Base-by-base conservation (phyloP, 1,140 invertebrate genomes). In the Trachymyrmex cornetzi region DNA sequence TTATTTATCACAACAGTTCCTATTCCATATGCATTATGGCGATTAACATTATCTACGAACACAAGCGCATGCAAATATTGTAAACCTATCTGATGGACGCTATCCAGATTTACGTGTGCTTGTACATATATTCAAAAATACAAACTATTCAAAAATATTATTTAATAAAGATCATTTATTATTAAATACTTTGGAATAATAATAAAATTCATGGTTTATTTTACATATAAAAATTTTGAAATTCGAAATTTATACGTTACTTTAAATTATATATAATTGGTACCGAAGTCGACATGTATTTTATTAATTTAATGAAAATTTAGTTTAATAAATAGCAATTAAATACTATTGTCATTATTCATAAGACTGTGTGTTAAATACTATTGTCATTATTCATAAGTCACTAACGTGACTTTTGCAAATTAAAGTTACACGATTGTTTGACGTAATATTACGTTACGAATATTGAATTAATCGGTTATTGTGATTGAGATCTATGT, bases 261-360 rank as follows among this genome's bases (percentile, higher is more conserved):
- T 59, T 24, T 1, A 44, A 19, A 34, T 85, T 74, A 12, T 79
- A 85, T 74, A 12, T 79, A 85, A 89, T 88, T 85, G 44, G 44
- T 66, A 85, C 44, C 59, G n/a, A 67, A 79, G 67, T 77, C 34
- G 14, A n/a, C 24, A 22, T 19, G 63, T 66, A 16, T 19, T n/a
- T 48, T 19, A 53, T 72, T 12, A 72, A 66, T 85, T 88, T 71
- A 89, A 89, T 89, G 87, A 89, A 75, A 85, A 44, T 50, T 34
- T 12, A 50, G 0, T 38, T 38, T 61, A 69, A 61, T 53, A 14
- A 57, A 11, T 9, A 30, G 7, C 12, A 27, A 77, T 59, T 55
- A 50, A 69, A 85, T 55, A 16, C 5, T 30, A 22, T 16, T 61
- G 12, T 53, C 22, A 6, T 16, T 27, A n/a, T 34, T 38, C 6